Percentiles rank a stretch among this genome's conserved stretches.
Conservation (phyloP, 2,888 invertebrate genomes). For the Gandaritis pyraliata region DNA sequence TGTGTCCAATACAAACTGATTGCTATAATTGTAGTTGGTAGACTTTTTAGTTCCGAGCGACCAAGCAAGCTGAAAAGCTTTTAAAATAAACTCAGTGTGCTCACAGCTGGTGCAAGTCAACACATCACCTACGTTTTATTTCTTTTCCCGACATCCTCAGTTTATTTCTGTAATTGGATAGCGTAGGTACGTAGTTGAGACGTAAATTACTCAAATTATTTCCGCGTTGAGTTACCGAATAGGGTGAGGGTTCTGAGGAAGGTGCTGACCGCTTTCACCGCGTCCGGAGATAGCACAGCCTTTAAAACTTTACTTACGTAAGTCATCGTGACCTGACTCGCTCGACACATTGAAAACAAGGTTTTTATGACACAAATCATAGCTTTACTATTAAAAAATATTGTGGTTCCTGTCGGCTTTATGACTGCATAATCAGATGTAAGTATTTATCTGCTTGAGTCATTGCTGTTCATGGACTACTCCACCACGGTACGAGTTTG, state of each 20-base stretch:
- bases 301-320: conserved; percentile 50
- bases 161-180: conserved; percentile 27
- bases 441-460: too few relatives aligned
- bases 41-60: too few relatives aligned
- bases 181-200: conserved; percentile 14
- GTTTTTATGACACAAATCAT: too few relatives aligned
- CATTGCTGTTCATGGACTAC: too few relatives aligned
- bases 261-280: conserved; percentile 62
- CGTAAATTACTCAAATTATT: conserved; percentile 30
- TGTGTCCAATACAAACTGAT: too few relatives aligned
- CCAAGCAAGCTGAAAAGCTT: too few relatives aligned
- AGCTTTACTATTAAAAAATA: too few relatives aligned
- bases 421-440: too few relatives aligned
- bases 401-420: too few relatives aligned
- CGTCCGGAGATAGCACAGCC: conserved; percentile 37
- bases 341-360: conserved; percentile 5
- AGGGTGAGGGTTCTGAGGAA: conserved; percentile 52
- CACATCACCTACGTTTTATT: conserved; percentile 15
- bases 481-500: too few relatives aligned
- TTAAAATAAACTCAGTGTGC: too few relatives aligned
- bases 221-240: conserved; percentile 56
- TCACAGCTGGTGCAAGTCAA: conserved; percentile 12
- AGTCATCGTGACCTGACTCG: conserved; percentile 51
- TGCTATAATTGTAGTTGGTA: too few relatives aligned
- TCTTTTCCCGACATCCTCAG: conserved; percentile 27